These are phyloP conservation scores for Nephrocerus scutellatus DNA, from an alignment of 2,888 invertebrate genomes.

Conservation along the genomic window DNA sequence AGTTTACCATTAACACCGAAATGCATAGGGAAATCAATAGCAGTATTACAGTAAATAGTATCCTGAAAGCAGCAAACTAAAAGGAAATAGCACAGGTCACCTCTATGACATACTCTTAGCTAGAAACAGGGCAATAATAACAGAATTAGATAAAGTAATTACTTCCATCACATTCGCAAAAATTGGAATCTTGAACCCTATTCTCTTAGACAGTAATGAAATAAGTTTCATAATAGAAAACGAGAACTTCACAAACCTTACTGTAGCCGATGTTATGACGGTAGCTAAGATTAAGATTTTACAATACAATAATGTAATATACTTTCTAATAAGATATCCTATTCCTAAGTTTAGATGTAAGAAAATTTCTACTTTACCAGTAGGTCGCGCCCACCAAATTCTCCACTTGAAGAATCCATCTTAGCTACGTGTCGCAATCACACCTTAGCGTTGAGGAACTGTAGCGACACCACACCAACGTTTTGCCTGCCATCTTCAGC, in stretches of 20 bases:
- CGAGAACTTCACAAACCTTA: constrained; percentile 7
- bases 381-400: background rate
- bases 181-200: constrained; percentile 3
- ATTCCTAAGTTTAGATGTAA: constrained; percentile 3
- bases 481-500: constrained; percentile 6
- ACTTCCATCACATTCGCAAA: constrained; percentile 9
- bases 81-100: constrained; percentile 8
- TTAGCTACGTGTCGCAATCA: constrained; percentile 6
- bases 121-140: constrained; percentile 12
- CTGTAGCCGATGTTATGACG: constrained; percentile 9
- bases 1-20: constrained; percentile 7
- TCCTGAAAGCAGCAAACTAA: constrained; percentile 4
- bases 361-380: constrained; percentile 4
- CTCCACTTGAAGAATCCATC: constrained; percentile 1
- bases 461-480: constrained; percentile 3
- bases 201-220: constrained; percentile 6
- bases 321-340: constrained; percentile 5
- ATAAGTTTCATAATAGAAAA: constrained; percentile 6
- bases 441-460: constrained; percentile 4
- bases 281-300: constrained; percentile 1
- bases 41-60: constrained; percentile 8
- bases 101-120: constrained; percentile 6
- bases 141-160: constrained; percentile 4
- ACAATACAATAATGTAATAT: constrained; percentile 4
- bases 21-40: constrained; percentile 5